Evolutionary conservation across 2,113 vertebrate genomes (phyloP).

Genomic region (Psophia crepitans): DNA sequence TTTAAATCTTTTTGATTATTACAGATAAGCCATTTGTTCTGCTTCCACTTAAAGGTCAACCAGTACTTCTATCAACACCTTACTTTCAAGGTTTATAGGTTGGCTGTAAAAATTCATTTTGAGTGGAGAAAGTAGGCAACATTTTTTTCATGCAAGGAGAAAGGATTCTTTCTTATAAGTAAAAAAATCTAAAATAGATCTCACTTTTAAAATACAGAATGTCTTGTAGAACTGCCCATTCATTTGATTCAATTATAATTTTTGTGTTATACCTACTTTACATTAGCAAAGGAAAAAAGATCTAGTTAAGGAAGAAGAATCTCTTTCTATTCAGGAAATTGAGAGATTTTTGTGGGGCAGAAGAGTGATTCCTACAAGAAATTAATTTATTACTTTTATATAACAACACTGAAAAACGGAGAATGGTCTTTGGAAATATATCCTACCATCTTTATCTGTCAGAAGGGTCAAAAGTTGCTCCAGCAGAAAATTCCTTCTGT

Average conservation of each 20-base stretch:
- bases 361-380: background rate
- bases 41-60: constrained; percentile 5
- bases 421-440: background rate
- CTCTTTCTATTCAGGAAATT: background rate
- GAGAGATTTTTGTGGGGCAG: background rate
- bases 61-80: background rate
- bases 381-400: background rate
- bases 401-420: background rate
- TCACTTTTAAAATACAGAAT: background rate
- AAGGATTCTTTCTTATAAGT: background rate
- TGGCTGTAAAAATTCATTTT: background rate
- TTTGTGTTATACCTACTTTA: background rate
- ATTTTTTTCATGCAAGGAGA: background rate
- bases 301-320: background rate
- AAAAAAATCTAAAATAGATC: background rate
- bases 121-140: background rate
- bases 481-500: background rate
- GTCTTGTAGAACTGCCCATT: background rate
- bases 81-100: background rate
- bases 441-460: background rate
- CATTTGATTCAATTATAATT: background rate
- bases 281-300: accelerated
- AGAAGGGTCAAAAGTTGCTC: background rate
- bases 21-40: background rate
- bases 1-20: constrained; percentile 13